Evolutionary conservation across 1,140 invertebrate genomes (phyloP), one percentile per base, ranked within the genome.

Genomic region (Tetramorium alpestre): DNA sequence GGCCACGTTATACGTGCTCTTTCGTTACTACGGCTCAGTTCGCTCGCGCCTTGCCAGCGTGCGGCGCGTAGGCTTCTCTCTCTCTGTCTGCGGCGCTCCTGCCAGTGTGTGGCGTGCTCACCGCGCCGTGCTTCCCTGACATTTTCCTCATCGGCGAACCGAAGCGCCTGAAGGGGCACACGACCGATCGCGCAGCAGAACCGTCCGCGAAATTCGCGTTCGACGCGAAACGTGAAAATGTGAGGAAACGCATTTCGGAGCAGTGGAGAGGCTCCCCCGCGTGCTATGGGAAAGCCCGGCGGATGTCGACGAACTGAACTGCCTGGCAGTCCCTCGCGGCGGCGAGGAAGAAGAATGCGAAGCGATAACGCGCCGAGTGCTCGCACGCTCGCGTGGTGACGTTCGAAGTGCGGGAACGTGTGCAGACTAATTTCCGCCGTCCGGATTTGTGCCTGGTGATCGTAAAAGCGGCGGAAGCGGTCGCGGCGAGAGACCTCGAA

Each of bases 41-140:
- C 91, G 93, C 91, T 94, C 92, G 89, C 92, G 93, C 91, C 82
- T 94, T 92, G 93, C 92, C 92, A 91, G 89, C 91, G 90, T 90
- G 92, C 91, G 90, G 90, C 89, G 90, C 88, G 91, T 88, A 77
- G 87, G 87, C 89, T 88, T 90, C 88, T 56, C 89, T 60, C 88
- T 89, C 88, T 87, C 88, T 33, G 33, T 33, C 33, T 33, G 33
- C 33, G 33, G 33, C 33, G 33, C 33, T 33, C 33, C 33, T 33
- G 33, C 33, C 33, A 10, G 44, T 13, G 38, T 6, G 49, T 16
- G 33, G n/a, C 1, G 44, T 22, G 49, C 69, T 70, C 88, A 85
- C 84, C 78, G 82, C 64, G 77, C 75, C 88, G 81, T 76, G 87
- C 89, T 82, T 92, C 91, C 81, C 89, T 91, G 72, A 78, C 89